These are phyloP conservation scores for Egretta garzetta DNA, from an alignment of 2,113 vertebrate species.

Conservation along the genomic window DNA sequence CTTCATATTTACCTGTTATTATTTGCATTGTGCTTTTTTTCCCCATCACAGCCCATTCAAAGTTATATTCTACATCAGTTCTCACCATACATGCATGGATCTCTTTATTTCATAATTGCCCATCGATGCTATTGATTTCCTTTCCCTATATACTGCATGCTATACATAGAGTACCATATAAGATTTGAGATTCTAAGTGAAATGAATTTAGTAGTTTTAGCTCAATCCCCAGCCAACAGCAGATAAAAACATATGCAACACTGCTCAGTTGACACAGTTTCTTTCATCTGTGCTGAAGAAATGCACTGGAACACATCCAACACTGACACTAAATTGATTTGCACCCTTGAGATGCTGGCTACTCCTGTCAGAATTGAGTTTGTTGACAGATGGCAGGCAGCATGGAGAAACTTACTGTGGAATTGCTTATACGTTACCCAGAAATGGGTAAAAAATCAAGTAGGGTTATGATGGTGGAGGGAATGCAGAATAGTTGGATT, in stretches of 20 bases:
- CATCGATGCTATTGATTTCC: background rate
- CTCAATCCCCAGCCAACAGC: constrained; percentile 28
- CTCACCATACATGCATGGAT: background rate
- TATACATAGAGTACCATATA: background rate
- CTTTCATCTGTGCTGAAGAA: constrained; percentile 64
- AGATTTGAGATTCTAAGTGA: constrained; percentile 8
- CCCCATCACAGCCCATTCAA: background rate
- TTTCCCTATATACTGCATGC: background rate
- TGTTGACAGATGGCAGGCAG: constrained; percentile 66
- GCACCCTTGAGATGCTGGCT: constrained; percentile 71
- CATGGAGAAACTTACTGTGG: constrained; percentile 42
- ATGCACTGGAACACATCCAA: constrained; percentile 68
- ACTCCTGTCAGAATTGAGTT: constrained; percentile 67
- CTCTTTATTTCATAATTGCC: background rate
- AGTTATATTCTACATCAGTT: background rate
- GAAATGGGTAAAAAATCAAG: constrained; percentile 41
- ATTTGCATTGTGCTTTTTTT: background rate
- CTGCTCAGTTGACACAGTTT: constrained; percentile 64
- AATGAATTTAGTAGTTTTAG: constrained; percentile 42
- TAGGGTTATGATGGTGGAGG: background rate
- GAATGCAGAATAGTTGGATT: background rate
- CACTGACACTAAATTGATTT: constrained; percentile 71
- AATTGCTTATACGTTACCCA: constrained; percentile 44
- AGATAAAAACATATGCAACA: constrained; percentile 68
- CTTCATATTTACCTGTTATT: background rate